A percentile compares a stretch with the other conserved stretches of the same genome.
These are phyloP conservation scores for Paracanthobrama guichenoti DNA, from an alignment of 2,113 vertebrate species.

Conservation along the genomic window DNA sequence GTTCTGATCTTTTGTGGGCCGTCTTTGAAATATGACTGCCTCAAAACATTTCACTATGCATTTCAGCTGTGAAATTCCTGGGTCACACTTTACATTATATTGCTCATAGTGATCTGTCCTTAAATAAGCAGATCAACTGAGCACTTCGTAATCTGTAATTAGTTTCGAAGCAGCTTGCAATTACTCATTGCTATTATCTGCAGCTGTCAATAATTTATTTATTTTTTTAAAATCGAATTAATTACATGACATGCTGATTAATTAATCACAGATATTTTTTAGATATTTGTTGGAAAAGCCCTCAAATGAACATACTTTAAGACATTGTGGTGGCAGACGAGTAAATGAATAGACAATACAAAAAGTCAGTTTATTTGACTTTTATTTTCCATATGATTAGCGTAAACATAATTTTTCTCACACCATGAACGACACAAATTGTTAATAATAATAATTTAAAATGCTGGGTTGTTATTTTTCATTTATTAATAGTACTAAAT, in stretches of 20 bases:
- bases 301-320: background rate
- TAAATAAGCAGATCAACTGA: background rate
- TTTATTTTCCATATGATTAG: background rate
- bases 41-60: background rate
- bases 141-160: background rate
- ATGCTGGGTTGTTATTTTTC: background rate
- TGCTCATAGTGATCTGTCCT: background rate
- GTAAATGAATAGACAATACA: background rate
- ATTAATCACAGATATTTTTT: background rate
- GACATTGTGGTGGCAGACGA: background rate
- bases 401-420: background rate
- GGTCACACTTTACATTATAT: constrained; percentile 7
- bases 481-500: background rate
- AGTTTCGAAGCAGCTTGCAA: background rate
- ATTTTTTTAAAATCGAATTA: background rate
- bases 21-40: constrained; percentile 45
- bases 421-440: background rate
- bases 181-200: background rate
- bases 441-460: background rate
- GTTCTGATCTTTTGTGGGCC: constrained; percentile 27
- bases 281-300: background rate
- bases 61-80: constrained; percentile 26
- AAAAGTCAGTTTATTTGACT: background rate
- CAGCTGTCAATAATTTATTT: background rate
- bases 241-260: background rate